phyloP scores from a whole-genome alignment of 1,140 invertebrate species.

The Panonychus citri region DNA sequence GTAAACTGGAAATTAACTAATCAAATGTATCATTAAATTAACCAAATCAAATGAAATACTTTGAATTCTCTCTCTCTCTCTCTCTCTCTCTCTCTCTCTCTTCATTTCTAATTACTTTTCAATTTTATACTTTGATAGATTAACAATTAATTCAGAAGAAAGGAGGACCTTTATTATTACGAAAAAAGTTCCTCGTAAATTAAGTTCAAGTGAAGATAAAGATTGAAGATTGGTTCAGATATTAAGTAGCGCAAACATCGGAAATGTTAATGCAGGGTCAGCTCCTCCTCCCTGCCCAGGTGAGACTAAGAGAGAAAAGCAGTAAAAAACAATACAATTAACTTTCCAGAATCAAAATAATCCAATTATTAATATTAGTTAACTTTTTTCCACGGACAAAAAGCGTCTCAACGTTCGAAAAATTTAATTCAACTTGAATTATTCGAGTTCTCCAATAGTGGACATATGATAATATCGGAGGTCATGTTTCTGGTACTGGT shows the following conservation, averaged over 20 bases:
- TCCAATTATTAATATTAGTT: not conserved
- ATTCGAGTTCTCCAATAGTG: not conserved
- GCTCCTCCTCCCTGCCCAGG: constrained; percentile 5
- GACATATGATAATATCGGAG: not conserved
- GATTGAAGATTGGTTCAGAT: not conserved
- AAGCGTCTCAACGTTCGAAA: not conserved
- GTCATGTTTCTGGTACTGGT: not conserved
- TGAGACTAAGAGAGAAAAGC: not conserved
- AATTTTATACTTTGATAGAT: too few relatives aligned
- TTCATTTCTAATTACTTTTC: too few relatives aligned
- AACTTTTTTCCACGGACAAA: not conserved
- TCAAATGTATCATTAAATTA: too few relatives aligned
- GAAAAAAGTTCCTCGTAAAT: constrained; percentile 4
- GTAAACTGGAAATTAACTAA: too few relatives aligned
- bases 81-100: too few relatives aligned
- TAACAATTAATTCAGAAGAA: not conserved
- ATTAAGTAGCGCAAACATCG: not conserved
- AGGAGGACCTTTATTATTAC: not conserved
- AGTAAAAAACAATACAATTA: not conserved
- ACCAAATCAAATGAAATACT: too few relatives aligned
- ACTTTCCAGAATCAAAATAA: not conserved
- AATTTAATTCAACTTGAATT: not conserved
- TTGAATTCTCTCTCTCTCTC: too few relatives aligned
- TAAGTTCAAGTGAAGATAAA: constrained; percentile 6
- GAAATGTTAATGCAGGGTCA: not conserved